These are phyloP conservation scores for Microctenopoma stevenorrisi DNA, from an alignment of 2,797 vertebrate species.

Conservation along the genomic window DNA sequence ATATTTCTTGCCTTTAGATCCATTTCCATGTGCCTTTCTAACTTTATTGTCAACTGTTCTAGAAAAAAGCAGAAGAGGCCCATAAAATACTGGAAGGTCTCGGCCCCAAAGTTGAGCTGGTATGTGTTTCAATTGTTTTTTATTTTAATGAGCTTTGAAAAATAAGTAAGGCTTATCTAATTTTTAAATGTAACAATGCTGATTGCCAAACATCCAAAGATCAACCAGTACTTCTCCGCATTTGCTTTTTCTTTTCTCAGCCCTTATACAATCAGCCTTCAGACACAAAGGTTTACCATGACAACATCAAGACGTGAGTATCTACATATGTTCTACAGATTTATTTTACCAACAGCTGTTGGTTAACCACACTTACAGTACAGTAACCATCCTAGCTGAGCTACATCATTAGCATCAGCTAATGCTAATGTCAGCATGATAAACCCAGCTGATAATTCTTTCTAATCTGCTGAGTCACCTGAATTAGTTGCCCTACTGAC, in stretches of 20 bases:
- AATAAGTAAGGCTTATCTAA: slow-evolving; percentile 7
- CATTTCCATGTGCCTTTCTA: background rate
- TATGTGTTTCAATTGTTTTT: slow-evolving; percentile 74
- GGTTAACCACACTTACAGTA: background rate
- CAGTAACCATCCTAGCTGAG: slow-evolving; percentile 8
- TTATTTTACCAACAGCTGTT: background rate
- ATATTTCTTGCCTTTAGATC: background rate
- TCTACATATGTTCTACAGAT: background rate
- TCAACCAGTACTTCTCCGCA: slow-evolving; percentile 28
- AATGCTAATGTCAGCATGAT: slow-evolving; percentile 42
- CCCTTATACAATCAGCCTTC: slow-evolving; percentile 99
- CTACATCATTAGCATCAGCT: slow-evolving; percentile 3
- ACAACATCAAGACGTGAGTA: slow-evolving; percentile 99
- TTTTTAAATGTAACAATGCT: slow-evolving; percentile 16
- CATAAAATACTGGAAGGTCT: slow-evolving; percentile 98
- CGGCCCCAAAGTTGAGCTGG: slow-evolving; percentile 97
- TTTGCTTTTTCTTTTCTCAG: slow-evolving; percentile 71
- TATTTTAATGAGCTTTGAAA: background rate
- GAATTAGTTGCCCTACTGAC: slow-evolving; percentile 41
- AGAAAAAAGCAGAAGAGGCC: slow-evolving; percentile 99
- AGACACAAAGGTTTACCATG: slow-evolving; percentile 99
- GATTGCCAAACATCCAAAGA: slow-evolving; percentile 42
- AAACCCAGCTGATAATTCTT: slow-evolving; percentile 49
- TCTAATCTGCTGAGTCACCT: slow-evolving; percentile 61
- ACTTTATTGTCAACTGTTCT: slow-evolving; percentile 34